A percentile compares a stretch with the other conserved stretches of the same genome.
These are phyloP conservation scores for Tinea pellionella DNA, from an alignment of 2,888 invertebrate genomes.

Conservation along the genomic window DNA sequence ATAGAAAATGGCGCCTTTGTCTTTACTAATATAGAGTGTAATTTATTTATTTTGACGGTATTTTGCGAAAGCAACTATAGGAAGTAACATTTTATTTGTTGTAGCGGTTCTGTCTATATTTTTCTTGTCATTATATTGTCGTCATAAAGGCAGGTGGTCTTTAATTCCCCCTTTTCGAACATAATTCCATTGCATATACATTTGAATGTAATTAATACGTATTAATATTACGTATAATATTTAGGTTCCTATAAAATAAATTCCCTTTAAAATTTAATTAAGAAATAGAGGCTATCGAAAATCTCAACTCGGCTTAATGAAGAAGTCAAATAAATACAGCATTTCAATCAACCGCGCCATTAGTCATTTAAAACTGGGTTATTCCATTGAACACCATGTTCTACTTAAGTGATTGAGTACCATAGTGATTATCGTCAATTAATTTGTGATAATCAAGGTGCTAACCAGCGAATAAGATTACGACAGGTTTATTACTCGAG, in stretches of 20 bases:
- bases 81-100: neutral
- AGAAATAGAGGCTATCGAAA: neutral
- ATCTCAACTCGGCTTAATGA: neutral
- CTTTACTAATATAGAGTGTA: neutral
- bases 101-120: neutral
- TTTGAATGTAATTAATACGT: too few species aligned
- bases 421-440: conserved; percentile 22
- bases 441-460: conserved; percentile 55
- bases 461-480: conserved; percentile 39
- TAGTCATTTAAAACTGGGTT: conserved; percentile 44
- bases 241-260: neutral
- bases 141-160: neutral
- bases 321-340: neutral
- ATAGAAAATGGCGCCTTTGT: conserved; percentile 8
- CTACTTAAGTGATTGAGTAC: conserved; percentile 35
- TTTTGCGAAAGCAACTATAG: neutral
- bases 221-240: too few species aligned
- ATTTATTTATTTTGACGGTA: neutral
- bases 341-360: neutral
- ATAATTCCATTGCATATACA: too few species aligned
- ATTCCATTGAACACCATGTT: conserved; percentile 52
- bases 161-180: too few species aligned
- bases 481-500: conserved; percentile 29
- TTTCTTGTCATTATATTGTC: neutral
- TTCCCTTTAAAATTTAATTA: neutral